Percentiles rank a stretch among this genome's conserved stretches.
phyloP scores from a whole-genome alignment of 2,888 invertebrate genomes.

The Aphidoletes aphidimyza region DNA sequence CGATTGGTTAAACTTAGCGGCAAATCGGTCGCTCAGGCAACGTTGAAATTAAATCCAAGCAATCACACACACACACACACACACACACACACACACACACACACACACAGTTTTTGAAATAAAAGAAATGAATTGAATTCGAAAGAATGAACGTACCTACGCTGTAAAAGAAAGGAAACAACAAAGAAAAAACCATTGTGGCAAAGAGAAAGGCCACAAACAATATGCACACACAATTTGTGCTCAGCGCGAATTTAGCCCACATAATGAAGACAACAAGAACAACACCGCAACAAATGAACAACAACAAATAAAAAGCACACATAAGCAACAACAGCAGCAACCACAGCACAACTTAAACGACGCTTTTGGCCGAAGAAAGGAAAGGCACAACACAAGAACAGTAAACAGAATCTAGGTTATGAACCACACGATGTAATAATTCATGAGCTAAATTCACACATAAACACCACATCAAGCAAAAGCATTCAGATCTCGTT shows the following conservation, averaged over 20 bases:
- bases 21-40: no score
- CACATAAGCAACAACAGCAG: not conserved
- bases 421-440: conserved; percentile 33
- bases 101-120: no score
- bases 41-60: no score
- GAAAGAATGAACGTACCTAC: conserved; percentile 5
- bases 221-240: not conserved
- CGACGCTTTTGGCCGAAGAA: not conserved
- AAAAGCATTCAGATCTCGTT: not conserved
- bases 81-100: no score
- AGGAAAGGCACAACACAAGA: conserved; percentile 38
- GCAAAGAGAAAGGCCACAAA: conserved; percentile 8
- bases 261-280: no score
- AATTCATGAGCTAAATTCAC: not conserved
- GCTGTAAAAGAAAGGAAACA: conserved; percentile 13
- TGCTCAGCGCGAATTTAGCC: not conserved
- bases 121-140: not conserved
- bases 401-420: conserved; percentile 40
- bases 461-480: not conserved
- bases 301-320: no score
- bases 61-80: no score
- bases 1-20: no score
- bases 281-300: no score
- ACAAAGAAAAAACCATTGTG: conserved; percentile 5
- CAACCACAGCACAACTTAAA: not conserved